A percentile compares a stretch with the other conserved stretches of the same genome.
Evolutionary conservation across 2,113 vertebrate species (phyloP).

Genomic region (Alexandromys fortis): DNA sequence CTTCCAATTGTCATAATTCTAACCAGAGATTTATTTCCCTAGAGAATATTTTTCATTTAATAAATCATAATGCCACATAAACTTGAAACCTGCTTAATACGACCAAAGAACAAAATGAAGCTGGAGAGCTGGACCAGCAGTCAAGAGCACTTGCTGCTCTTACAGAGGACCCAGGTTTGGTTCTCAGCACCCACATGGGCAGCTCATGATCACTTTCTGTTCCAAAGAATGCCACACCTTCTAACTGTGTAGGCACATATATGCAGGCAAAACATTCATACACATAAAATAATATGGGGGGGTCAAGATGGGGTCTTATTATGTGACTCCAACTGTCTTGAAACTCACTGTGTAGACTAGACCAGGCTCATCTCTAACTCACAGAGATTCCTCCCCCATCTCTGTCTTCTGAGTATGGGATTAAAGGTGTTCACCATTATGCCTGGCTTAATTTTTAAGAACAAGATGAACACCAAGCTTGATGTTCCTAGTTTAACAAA

Average conservation of each 20-base stretch:
- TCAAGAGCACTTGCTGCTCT: background rate
- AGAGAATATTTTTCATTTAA: constrained; percentile 22
- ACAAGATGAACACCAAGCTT: background rate
- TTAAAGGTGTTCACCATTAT: background rate
- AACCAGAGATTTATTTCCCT: constrained; percentile 17
- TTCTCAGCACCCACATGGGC: background rate
- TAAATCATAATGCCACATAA: background rate
- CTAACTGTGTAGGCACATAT: background rate
- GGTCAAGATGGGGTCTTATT: background rate
- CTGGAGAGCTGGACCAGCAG: background rate
- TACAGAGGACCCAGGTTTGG: background rate
- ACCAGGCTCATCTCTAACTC: background rate
- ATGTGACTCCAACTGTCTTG: background rate
- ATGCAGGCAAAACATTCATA: background rate
- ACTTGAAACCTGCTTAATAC: constrained; percentile 1
- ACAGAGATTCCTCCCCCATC: background rate
- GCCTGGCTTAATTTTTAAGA: background rate
- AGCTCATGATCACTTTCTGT: background rate
- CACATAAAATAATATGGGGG: background rate
- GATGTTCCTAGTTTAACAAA: background rate
- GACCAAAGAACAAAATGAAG: background rate
- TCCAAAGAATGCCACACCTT: background rate
- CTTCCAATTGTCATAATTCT: background rate
- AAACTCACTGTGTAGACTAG: background rate
- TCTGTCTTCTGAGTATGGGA: background rate